phyloP scores from a whole-genome alignment of 2,797 vertebrate species.

The Spinus pinus region DNA sequence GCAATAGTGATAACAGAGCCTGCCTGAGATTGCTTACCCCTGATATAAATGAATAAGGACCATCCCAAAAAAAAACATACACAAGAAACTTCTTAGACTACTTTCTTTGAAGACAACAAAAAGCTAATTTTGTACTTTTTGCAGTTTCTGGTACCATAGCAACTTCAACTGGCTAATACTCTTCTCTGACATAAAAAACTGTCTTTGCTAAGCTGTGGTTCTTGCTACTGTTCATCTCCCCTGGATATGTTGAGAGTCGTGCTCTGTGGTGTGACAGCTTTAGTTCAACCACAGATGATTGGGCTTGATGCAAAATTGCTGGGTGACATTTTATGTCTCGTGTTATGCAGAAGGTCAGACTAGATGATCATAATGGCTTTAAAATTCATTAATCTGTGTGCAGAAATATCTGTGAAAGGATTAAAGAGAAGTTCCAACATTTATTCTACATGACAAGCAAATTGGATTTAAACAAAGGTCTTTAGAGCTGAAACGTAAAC shows the following conservation, averaged over 20 bases:
- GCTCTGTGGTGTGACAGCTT: background rate
- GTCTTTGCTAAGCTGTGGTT: background rate
- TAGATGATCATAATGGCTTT: slow-evolving; percentile 35
- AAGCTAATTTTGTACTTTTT: background rate
- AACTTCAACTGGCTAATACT: background rate
- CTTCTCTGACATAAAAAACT: background rate
- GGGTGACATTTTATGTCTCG: slow-evolving; percentile 10
- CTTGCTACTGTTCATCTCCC: background rate
- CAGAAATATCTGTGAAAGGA: slow-evolving; percentile 46
- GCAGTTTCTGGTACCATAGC: background rate
- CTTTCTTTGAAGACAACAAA: background rate
- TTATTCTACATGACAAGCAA: slow-evolving; percentile 59
- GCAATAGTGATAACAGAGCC: accelerated
- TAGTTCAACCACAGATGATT: background rate
- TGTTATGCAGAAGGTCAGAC: slow-evolving; percentile 31
- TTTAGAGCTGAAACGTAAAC: slow-evolving; percentile 52
- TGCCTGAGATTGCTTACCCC: background rate
- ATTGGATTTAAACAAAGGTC: slow-evolving; percentile 49
- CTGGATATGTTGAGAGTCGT: background rate
- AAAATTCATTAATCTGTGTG: slow-evolving; percentile 51
- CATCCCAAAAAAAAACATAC: background rate
- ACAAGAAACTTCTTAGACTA: accelerated
- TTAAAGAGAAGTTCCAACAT: slow-evolving; percentile 35
- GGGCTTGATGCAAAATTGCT: background rate
- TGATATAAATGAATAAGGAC: background rate